Base-by-base conservation (phyloP, 2,113 vertebrate species). In the Baryphthengus martii region DNA sequence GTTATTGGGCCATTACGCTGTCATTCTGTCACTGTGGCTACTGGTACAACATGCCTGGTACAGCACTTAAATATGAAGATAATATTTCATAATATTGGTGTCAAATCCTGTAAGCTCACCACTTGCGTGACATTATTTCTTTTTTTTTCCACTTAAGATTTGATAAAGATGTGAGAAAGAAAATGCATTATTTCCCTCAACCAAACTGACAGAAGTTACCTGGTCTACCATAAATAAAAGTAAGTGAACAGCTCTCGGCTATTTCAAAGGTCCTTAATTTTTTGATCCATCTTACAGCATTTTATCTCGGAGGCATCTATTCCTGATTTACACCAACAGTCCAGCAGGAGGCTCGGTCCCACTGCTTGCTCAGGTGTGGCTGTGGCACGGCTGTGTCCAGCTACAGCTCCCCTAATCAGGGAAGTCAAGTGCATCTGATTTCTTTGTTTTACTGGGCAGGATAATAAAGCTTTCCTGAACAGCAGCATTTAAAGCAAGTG, bases 401-500 rank as follows among this genome's bases (percentile, higher is more conserved):
- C 59, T 89, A n/a, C 61, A 39, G 61, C 63, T 94, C 89, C 76
- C 77, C 77, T 70, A 83, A 79, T 92, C 52, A 13, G 66, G 70
- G 50, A 52, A 52, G 90, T 94, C 87, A 78, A 89, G 85, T 70
- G 56, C 83, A 42, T 82, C 85, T 20, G 39, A 93, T 88, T 92
- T 79, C 85, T 96, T 88, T 89, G 74, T 96, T 97, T 97, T 93
- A 50, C 93, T 40, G 78, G 94, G 80, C 93, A 94, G 95, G 61
- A 84, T 76, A 90, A 95, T 80, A 95, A 92, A 84, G 85, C 81
- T 97, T 97, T 93, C 88, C 89, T 74, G 84, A 97, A 72, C 83
- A 76, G 37, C 93, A 90, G 88, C 75, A 94, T 97, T 97, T 97
- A 97, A 97, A 97, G 96, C 96, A 96, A 97, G 89, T 93, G 92